A percentile compares a stretch with the other conserved stretches of the same genome.
Conservation (phyloP, 2,797 vertebrate species). For the Merluccius polli region DNA sequence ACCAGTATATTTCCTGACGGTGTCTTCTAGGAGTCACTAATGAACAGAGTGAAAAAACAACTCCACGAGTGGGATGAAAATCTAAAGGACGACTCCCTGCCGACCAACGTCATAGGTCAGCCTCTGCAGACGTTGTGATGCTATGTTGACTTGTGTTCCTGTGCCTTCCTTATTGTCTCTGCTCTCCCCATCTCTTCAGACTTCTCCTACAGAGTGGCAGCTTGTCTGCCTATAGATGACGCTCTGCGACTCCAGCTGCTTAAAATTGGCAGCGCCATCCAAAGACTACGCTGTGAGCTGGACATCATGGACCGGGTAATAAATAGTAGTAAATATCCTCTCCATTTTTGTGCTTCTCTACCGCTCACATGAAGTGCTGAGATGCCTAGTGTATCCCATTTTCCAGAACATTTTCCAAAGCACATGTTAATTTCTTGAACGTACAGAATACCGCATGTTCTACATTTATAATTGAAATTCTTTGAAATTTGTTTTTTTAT, state of each 20-base stretch:
- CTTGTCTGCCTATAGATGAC: slow-evolving; percentile 95
- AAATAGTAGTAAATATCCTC: too few relatives aligned
- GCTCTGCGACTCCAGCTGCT: slow-evolving; percentile 89
- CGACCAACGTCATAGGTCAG: slow-evolving; percentile 90
- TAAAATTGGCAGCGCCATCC: slow-evolving; percentile 93
- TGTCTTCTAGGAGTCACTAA: slow-evolving; percentile 76
- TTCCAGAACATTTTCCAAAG: not conserved
- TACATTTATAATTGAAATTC: not conserved
- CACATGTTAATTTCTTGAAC: too few relatives aligned
- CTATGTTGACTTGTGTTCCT: slow-evolving; percentile 11
- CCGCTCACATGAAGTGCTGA: too few relatives aligned
- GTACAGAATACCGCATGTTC: too few relatives aligned
- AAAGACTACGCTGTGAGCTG: slow-evolving; percentile 93
- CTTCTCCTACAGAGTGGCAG: slow-evolving; percentile 97
- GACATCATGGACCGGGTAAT: slow-evolving; percentile 99
- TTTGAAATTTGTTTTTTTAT: not conserved
- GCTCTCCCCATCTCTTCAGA: slow-evolving; percentile 64
- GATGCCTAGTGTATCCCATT: not conserved
- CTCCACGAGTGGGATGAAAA: slow-evolving; percentile 98
- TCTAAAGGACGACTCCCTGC: slow-evolving; percentile 93
- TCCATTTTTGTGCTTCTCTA: not conserved
- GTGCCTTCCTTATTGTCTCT: not conserved
- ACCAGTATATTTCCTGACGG: not conserved
- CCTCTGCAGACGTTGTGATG: slow-evolving; percentile 25
- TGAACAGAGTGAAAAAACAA: slow-evolving; percentile 95